phyloP scores from a whole-genome alignment of 2,797 vertebrate species.

The Philypnodon macrostomus region DNA sequence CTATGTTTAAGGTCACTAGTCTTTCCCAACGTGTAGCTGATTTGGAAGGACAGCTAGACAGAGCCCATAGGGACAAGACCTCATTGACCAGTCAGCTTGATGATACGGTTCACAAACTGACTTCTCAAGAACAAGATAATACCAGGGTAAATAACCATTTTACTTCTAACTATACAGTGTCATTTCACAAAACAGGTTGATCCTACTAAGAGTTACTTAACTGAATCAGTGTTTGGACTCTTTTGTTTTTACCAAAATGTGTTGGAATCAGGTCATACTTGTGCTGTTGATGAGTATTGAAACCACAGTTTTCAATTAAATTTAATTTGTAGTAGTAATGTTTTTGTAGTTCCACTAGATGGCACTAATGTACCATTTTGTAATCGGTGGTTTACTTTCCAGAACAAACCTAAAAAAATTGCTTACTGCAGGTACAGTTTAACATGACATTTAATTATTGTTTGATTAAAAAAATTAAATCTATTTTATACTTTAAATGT shows the following conservation, averaged over 20 bases:
- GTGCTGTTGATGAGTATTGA: neutral
- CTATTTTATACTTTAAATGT: too few relatives aligned
- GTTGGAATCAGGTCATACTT: neutral
- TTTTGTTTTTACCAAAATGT: neutral
- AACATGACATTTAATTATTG: too few relatives aligned
- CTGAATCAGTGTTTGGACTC: too few relatives aligned
- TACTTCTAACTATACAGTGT: too few relatives aligned
- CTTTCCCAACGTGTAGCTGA: slow-evolving; percentile 82
- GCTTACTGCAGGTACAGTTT: too few relatives aligned
- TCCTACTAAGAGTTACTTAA: too few relatives aligned
- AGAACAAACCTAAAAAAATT: neutral
- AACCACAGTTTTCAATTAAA: neutral
- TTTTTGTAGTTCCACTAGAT: slow-evolving; percentile 48
- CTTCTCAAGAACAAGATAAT: slow-evolving; percentile 78
- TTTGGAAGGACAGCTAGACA: slow-evolving; percentile 81
- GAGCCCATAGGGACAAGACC: slow-evolving; percentile 79
- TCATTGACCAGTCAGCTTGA: slow-evolving; percentile 82
- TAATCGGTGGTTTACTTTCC: neutral
- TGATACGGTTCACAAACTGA: slow-evolving; percentile 77
- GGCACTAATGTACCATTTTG: slow-evolving; percentile 54
- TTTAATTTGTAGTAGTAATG: neutral
- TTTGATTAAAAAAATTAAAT: neutral
- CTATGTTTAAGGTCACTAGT: slow-evolving; percentile 70
- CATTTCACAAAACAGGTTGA: too few relatives aligned
- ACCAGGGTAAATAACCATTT: slow-evolving; percentile 81